phyloP scores from a whole-genome alignment of 2,113 vertebrate species.

The Ranitomeya variabilis region DNA sequence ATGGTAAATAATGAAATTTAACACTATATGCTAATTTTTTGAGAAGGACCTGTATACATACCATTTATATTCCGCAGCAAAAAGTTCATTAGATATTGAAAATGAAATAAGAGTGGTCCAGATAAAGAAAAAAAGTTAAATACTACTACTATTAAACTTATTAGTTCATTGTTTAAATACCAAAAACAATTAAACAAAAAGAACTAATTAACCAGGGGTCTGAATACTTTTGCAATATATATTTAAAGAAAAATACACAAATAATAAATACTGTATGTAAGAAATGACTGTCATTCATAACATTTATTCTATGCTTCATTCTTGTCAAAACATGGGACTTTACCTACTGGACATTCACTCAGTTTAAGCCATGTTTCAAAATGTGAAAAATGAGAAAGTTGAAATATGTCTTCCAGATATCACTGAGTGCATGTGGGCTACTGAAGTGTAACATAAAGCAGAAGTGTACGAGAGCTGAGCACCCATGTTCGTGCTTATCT shows the following conservation, averaged over 20 bases:
- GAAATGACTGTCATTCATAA: background rate
- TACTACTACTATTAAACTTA: too few relatives aligned
- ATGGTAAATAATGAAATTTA: too few relatives aligned
- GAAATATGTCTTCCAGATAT: background rate
- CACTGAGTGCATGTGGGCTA: background rate
- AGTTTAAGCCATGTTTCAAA: background rate
- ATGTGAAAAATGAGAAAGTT: background rate
- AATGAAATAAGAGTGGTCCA: too few relatives aligned
- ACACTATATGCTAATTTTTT: too few relatives aligned
- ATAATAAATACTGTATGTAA: background rate
- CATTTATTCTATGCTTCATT: background rate
- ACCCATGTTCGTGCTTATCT: constrained; percentile 8
- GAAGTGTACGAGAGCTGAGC: background rate
- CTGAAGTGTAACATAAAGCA: constrained; percentile 11
- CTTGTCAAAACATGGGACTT: background rate
- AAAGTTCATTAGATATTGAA: too few relatives aligned
- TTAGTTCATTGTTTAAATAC: too few relatives aligned
- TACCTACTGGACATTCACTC: background rate
- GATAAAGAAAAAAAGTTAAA: too few relatives aligned
- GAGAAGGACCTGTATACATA: too few relatives aligned
- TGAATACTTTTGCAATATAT: background rate
- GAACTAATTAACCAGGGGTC: too few relatives aligned
- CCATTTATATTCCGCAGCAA: too few relatives aligned
- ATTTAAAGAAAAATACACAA: background rate
- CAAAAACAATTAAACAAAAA: too few relatives aligned